Evolutionary conservation across 1,140 invertebrate genomes (phyloP).

Genomic region (Drosophila nebulosa): DNA sequence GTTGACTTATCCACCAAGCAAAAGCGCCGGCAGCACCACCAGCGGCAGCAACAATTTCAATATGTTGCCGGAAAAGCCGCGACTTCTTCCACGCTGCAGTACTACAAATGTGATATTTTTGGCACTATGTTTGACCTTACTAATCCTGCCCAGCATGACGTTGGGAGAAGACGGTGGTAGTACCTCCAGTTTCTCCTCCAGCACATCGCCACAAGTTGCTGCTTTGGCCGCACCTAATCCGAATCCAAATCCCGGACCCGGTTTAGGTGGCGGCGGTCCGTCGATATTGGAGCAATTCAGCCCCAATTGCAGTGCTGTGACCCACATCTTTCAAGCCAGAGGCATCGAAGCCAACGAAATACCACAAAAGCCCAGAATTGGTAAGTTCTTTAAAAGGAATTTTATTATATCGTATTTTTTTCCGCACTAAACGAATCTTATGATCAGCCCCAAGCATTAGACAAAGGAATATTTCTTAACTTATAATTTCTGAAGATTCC

Average conservation of each 20-base stretch:
- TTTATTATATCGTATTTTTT: not conserved
- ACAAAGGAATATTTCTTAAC: too few species aligned
- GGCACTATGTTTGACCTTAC: constrained; percentile 23
- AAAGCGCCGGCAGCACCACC: constrained; percentile 13
- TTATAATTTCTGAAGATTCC: too few species aligned
- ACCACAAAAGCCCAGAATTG: constrained; percentile 77
- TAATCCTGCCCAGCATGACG: constrained; percentile 18
- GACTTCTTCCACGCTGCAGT: not conserved
- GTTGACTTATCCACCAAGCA: constrained; percentile 19
- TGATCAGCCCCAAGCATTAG: too few species aligned
- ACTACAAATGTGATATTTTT: constrained; percentile 62
- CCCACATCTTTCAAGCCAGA: constrained; percentile 66
- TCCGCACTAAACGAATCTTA: not conserved
- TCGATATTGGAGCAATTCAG: constrained; percentile 76
- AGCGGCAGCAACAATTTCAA: constrained; percentile 15
- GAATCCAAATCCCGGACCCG: constrained; percentile 21
- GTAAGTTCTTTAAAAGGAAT: constrained; percentile 43
- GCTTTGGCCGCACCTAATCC: constrained; percentile 60
- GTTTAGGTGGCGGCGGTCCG: constrained; percentile 25
- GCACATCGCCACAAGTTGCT: constrained; percentile 31
- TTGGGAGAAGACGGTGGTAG: constrained; percentile 13
- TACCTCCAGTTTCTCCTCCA: not conserved
- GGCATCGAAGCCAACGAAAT: constrained; percentile 71
- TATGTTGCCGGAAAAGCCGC: not conserved
- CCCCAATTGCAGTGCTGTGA: constrained; percentile 71